Base-by-base conservation (phyloP, 2,888 invertebrate genomes). In the Caenorhabditis auriculariae region DNA sequence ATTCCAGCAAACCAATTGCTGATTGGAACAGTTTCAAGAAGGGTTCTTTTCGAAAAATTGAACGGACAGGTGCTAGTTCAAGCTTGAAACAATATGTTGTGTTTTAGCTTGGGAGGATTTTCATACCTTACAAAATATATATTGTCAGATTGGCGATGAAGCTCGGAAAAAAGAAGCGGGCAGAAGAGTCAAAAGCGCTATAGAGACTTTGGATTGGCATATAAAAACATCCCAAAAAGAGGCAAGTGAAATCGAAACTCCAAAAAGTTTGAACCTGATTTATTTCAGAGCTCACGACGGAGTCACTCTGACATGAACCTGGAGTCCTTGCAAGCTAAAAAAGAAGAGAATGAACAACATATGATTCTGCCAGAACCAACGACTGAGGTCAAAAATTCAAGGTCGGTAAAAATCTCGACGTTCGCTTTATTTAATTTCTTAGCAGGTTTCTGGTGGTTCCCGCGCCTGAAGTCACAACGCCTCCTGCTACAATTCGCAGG, bases 121-220 rank as follows among this genome's bases (percentile, higher is more conserved):
- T 35, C 3, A n/a, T 17, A 21, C n/a, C 7, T 12, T 23, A 21
- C 26, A 15, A 51, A 17, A n/a, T 6, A 12, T 6, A 35, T 41
- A 19, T 9, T 35, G 45, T 45, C 32, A 60, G 39, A 59, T 78
- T 42, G 78, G 78, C 15, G 78, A 77, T 32, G 64, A 59, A 23
- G 74, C 74, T 9, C 55, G 78, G 44, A 71, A 69, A 44, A 15
- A 27, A 0, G 73, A 80, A 60, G 80, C 80, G 0, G 77, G 74
- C 42, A 56, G 60, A 37, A 55, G 80, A 21, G 76, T 80, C 15
- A 46, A 68, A 12, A 53, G 56, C 26, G 80, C 80, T 6, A 80
- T 80, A 46, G 72, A 77, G 55, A 76, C 78, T 0, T 76, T 80
- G 47, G 80, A 80, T 47, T 62, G 69, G 43, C 80, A 80, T 46